These are phyloP conservation scores for Silvanus unidentatus DNA, from an alignment of 2,888 invertebrate species.

Conservation along the genomic window DNA sequence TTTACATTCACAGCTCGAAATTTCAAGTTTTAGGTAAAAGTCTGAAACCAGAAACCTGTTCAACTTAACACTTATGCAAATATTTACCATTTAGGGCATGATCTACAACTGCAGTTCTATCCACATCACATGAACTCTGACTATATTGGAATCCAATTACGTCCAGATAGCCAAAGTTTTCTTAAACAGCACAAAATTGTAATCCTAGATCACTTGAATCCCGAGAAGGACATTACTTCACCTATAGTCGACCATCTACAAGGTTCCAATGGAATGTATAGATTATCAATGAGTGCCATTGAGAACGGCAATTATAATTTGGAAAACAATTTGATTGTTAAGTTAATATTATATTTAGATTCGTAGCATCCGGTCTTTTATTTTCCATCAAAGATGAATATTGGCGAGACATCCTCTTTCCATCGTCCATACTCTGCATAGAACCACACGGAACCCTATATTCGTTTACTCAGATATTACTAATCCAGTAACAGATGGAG, in stretches of 20 bases:
- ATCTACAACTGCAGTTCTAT: slow-evolving; percentile 32
- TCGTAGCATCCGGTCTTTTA: no score
- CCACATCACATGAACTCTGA: slow-evolving; percentile 29
- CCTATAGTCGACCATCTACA: not conserved
- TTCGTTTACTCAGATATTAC: no score
- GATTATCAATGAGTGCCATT: not conserved
- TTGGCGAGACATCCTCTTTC: no score
- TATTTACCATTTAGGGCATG: slow-evolving; percentile 31
- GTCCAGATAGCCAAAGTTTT: not conserved
- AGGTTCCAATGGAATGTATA: no score
- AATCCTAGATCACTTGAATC: not conserved
- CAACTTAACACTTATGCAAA: not conserved
- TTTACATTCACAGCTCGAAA: slow-evolving; percentile 30
- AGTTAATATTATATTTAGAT: slow-evolving; percentile 1
- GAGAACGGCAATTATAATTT: not conserved
- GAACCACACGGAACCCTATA: no score
- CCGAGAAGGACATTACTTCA: not conserved
- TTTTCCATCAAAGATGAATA: no score
- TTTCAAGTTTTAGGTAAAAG: slow-evolving; percentile 28
- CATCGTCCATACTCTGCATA: no score
- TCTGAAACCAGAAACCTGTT: no score
- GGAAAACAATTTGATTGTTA: not conserved
- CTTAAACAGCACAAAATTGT: slow-evolving; percentile 1
- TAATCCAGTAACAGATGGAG: no score
- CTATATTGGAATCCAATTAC: not conserved